phyloP scores from a whole-genome alignment of 2,888 invertebrate genomes.

The Argynnis bischoffii region DNA sequence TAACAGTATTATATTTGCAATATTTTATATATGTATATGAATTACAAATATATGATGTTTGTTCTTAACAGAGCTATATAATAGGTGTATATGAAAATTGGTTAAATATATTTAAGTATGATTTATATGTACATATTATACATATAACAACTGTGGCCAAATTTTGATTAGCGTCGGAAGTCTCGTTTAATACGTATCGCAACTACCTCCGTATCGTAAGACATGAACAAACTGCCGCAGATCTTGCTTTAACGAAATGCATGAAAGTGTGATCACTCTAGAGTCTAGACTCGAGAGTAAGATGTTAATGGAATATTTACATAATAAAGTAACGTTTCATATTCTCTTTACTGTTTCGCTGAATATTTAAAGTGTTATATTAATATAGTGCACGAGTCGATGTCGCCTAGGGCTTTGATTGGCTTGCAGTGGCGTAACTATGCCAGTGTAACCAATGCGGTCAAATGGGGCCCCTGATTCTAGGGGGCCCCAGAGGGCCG shows the following conservation, averaged over 20 bases:
- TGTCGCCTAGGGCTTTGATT: too few species aligned
- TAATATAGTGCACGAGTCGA: not conserved
- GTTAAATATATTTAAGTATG: conserved; percentile 1
- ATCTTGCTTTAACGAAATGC: not conserved
- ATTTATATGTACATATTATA: conserved; percentile 16
- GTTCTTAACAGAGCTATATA: conserved; percentile 5
- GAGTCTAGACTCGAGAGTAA: too few species aligned
- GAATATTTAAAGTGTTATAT: too few species aligned
- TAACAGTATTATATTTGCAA: conserved; percentile 2
- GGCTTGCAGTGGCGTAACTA: too few species aligned
- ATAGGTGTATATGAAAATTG: not conserved
- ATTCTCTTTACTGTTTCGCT: too few species aligned
- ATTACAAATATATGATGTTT: not conserved
- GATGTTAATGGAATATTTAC: too few species aligned
- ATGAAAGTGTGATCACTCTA: too few species aligned
- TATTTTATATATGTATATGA: not conserved
- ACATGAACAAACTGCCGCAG: not conserved
- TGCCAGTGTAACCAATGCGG: too few species aligned
- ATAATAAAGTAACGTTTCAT: too few species aligned
- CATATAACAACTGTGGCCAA: conserved; percentile 56
- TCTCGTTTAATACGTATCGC: conserved; percentile 15
- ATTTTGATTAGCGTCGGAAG: conserved; percentile 56
- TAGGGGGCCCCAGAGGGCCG: too few species aligned
- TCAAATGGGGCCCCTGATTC: too few species aligned
- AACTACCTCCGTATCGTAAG: conserved; percentile 25